Conservation (phyloP, 2,113 vertebrate genomes). For the Psilopogon haemacephalus region DNA sequence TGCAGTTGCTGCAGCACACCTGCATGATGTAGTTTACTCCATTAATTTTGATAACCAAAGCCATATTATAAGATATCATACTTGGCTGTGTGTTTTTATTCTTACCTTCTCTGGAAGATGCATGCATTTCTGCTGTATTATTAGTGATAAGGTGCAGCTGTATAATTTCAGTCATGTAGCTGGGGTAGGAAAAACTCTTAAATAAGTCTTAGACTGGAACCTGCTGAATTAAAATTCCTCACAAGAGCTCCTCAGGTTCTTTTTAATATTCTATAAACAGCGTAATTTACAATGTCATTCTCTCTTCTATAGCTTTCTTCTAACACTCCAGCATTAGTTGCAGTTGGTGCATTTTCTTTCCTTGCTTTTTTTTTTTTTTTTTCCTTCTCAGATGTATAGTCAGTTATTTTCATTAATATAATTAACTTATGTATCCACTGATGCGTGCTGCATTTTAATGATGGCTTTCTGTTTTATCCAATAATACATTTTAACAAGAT, state of each 20-base stretch:
- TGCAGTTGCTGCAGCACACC: neutral
- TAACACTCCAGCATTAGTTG: neutral
- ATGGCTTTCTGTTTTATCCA: slow-evolving; percentile 16
- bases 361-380: neutral
- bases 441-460: slow-evolving; percentile 27
- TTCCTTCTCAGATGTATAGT: neutral
- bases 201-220: slow-evolving; percentile 11
- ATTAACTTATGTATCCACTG: neutral
- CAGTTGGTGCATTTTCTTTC: slow-evolving; percentile 5
- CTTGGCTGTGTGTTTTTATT: neutral
- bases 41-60: slow-evolving; percentile 28
- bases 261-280: slow-evolving; percentile 30
- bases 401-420: neutral
- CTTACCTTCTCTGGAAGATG: neutral
- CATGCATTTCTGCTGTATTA: neutral
- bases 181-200: neutral
- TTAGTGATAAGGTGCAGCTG: neutral
- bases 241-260: neutral
- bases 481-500: neutral
- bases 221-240: slow-evolving; percentile 20
- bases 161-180: neutral
- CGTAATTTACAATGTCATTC: neutral
- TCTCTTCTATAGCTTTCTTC: neutral
- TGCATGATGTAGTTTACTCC: neutral
- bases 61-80: neutral